Base-by-base conservation (phyloP, 2,888 invertebrate genomes). In the Trachelus iudaicus region DNA sequence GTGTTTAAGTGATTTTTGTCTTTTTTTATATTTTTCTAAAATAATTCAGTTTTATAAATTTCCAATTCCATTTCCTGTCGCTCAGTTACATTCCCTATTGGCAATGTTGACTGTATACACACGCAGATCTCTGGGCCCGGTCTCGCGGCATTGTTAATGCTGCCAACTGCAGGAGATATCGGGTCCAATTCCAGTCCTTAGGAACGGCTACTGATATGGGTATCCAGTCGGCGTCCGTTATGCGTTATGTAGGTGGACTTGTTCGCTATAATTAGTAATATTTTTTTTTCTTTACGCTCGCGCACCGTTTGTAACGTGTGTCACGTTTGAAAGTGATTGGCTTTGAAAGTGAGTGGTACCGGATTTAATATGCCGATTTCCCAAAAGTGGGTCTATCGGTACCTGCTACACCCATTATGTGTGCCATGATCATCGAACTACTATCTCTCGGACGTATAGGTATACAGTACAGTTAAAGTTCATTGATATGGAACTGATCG, bases 121-220 rank as follows among this genome's bases (percentile, higher is more conserved):
- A 79, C 75, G 76, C 68, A 76, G 76, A 73, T 77, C 77, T 77
- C 76, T 69, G 68, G 75, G 23, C 77, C 78, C 73, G 77, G 78
- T 79, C 79, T 79, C 73, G 79, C 76, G 76, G 79, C 79, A 81
- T 81, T 81, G 79, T 81, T 81, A 79, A 81, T 79, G 75, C 74
- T 71, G 37, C 79, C 71, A 76, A 74, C 69, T 69, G 69, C 73
- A 56, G 73, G 79, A 75, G 76, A 76, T 79, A 75, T 69, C 73
- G 34, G 73, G 56, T 76, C 73, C 76, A 76, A 73, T 76, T 33
- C 69, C 37, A 73, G 75, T 69, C 69, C 75, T 37, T 77, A 69
- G 23, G 34, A 68, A 69, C 69, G 35, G 68, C 4, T 73, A 78
- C 76, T 77, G 69, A 69, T 79, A 77, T 73, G 73, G 76, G 40